These are phyloP conservation scores for Pipistrellus nathusii DNA, from an alignment of 2,797 vertebrate genomes.

Conservation along the genomic window DNA sequence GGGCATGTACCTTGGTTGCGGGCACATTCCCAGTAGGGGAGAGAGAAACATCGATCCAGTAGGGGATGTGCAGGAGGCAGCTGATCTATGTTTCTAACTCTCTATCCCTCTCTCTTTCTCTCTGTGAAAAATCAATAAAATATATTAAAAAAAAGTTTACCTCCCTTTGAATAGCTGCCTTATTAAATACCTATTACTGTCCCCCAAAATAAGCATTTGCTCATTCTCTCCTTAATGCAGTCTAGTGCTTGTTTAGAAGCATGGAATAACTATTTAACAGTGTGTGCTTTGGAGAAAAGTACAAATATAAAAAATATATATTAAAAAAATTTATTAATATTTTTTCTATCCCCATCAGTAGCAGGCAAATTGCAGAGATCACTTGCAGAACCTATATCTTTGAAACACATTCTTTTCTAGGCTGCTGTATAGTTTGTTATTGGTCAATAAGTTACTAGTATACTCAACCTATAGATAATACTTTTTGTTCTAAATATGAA, in stretches of 20 bases:
- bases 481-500: constrained; percentile 42
- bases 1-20: too few relatives aligned
- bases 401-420: constrained; percentile 29
- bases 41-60: too few relatives aligned
- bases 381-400: not conserved
- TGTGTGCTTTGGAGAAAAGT: not conserved
- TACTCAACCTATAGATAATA: not conserved
- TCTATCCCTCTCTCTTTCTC: too few relatives aligned
- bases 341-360: not conserved
- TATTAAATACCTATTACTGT: constrained; percentile 23
- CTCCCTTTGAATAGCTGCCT: constrained; percentile 35
- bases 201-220: not conserved
- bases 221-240: not conserved
- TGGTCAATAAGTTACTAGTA: not conserved
- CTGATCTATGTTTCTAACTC: too few relatives aligned
- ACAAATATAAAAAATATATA: not conserved
- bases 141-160: not conserved
- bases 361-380: constrained; percentile 37
- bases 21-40: too few relatives aligned
- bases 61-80: too few relatives aligned
- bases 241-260: constrained; percentile 1
- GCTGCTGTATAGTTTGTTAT: not conserved
- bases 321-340: not conserved
- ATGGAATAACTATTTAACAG: not conserved
- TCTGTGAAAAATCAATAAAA: too few relatives aligned